Evolutionary conservation across 2,888 invertebrate species (phyloP).

Genomic region (Scaptomyza flava): DNA sequence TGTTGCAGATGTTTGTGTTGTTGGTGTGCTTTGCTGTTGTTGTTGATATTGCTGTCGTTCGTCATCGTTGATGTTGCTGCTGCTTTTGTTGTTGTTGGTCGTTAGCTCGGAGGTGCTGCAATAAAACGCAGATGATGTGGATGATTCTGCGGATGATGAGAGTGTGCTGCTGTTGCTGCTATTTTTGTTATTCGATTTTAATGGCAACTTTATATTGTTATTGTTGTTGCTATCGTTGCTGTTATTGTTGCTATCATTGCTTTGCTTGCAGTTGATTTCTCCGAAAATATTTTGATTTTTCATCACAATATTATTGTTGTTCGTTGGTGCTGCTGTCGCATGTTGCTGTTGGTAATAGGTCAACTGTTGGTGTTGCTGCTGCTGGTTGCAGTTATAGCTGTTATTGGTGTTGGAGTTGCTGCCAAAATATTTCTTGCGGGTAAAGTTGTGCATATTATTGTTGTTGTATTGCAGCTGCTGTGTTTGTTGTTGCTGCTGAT

Average conservation of each 20-base stretch:
- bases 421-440: constrained; percentile 59
- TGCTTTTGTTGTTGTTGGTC: constrained; percentile 15
- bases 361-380: constrained; percentile 35
- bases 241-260: constrained; percentile 35
- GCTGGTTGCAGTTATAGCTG: constrained; percentile 38
- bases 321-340: constrained; percentile 24
- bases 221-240: constrained; percentile 35
- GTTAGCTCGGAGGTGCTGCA: constrained; percentile 51
- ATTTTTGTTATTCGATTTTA: constrained; percentile 18
- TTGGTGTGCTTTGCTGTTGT: constrained; percentile 8
- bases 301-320: constrained; percentile 50
- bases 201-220: constrained; percentile 24
- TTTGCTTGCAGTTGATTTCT: constrained; percentile 31
- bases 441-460: constrained; percentile 41
- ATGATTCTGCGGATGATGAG: constrained; percentile 55
- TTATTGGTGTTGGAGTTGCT: constrained; percentile 38
- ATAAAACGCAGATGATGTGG: constrained; percentile 46
- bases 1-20: constrained; percentile 9
- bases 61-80: constrained; percentile 17
- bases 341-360: constrained; percentile 46
- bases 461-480: constrained; percentile 30
- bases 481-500: constrained; percentile 34
- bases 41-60: constrained; percentile 17
- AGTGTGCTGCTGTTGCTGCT: constrained; percentile 45
- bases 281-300: constrained; percentile 66